Evolutionary conservation across 2,888 invertebrate species (phyloP).

Genomic region (Hirtodrosophila duncani): DNA sequence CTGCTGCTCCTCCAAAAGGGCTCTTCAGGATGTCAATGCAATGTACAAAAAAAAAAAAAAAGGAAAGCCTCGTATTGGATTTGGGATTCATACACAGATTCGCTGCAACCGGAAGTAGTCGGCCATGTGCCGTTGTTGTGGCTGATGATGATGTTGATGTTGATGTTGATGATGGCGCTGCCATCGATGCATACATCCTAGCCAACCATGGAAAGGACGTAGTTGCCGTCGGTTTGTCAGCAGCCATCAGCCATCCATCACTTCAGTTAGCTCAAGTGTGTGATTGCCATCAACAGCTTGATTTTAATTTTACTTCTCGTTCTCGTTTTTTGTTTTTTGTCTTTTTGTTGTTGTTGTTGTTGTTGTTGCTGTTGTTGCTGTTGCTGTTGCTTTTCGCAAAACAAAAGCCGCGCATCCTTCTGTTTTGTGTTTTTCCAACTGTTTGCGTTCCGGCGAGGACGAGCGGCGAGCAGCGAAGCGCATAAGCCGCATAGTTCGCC

Average conservation of each 20-base stretch:
- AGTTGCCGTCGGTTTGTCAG: constrained; percentile 7
- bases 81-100: constrained; percentile 4
- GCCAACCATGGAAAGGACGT: neutral
- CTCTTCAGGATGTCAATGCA: constrained; percentile 61
- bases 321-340: neutral
- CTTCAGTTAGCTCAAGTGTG: constrained; percentile 59
- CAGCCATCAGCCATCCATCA: constrained; percentile 36
- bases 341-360: constrained; percentile 7
- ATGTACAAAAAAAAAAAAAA: constrained; percentile 8
- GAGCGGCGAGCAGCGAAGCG: constrained; percentile 49
- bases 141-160: constrained; percentile 12
- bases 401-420: constrained; percentile 29
- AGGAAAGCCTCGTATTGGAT: neutral
- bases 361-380: constrained; percentile 2
- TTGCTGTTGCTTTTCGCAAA: constrained; percentile 10
- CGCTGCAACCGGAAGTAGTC: constrained; percentile 56
- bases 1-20: constrained; percentile 13
- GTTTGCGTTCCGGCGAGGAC: constrained; percentile 21
- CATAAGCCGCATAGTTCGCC: constrained; percentile 67
- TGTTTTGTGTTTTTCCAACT: constrained; percentile 43
- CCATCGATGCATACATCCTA: constrained; percentile 67
- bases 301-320: constrained; percentile 48
- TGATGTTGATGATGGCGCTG: constrained; percentile 33
- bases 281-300: constrained; percentile 72
- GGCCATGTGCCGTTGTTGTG: constrained; percentile 24